Evolutionary conservation across 2,797 vertebrate species (phyloP), one percentile per base, ranked within the genome.

Genomic region (Platalea minor): DNA sequence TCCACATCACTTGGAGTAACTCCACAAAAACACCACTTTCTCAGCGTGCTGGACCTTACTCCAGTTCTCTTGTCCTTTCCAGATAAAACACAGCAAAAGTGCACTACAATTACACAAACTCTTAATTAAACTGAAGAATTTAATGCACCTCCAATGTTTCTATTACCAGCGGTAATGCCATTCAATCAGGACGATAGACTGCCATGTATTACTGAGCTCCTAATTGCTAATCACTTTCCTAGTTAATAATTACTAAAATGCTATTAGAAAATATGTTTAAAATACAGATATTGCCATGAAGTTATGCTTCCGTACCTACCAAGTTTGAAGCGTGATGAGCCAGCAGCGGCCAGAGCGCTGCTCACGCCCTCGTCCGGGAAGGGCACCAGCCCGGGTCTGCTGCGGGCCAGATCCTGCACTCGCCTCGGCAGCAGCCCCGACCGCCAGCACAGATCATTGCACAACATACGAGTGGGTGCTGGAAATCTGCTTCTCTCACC

Each of bases 91-190:
- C 39, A 88, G 92, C 90, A 94, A 80, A 97, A 97, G 75, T 31
- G 31, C 88, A 59, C 89, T 79, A 39, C 75, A 95, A 97, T 96
- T 94, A 97, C 93, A 96, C 70, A 91, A 96, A 96, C 92, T 97
- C 96, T 97, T 97, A 97, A 98, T 97, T 98, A 96, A 97, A 97
- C 91, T 43, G 77, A 97, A 96, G 95, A 97, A 97, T 95, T 89
- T 70, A 96, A 93, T 63, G 67, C 69, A 85, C 48, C 83, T 85
- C 94, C 91, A 92, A 78, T 60, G 91, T 79, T 96, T 96, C 97
- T 83, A 96, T 97, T 95, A 96, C 88, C 95, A 86, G 95, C 74
- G 50, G 96, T 90, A 97, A 97, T 76, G 74, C 94, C 96, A 95
- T 97, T 97, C 97, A 96, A 87, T 96, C 97, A 97, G 91, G 94